A percentile compares a stretch with the other conserved stretches of the same genome.
phyloP scores from a whole-genome alignment of 2,888 invertebrate genomes.

The Apotomis capreana region DNA sequence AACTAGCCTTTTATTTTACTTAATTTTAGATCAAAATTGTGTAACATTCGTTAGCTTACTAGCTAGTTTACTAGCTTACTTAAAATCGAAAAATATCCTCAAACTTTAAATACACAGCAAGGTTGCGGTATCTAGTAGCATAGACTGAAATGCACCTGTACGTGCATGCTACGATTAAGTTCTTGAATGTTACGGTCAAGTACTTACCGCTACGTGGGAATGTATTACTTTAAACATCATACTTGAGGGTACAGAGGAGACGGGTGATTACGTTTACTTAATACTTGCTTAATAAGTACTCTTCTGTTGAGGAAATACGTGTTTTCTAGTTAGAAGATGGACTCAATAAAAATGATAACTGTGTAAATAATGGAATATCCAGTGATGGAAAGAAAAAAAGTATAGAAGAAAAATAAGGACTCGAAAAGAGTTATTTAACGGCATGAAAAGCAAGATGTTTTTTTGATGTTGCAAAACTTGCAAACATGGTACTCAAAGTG shows the following conservation, averaged over 20 bases:
- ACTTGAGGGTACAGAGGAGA: slow-evolving; percentile 29
- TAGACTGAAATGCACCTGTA: slow-evolving; percentile 51
- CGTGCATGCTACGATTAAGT: slow-evolving; percentile 57
- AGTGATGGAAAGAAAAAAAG: background rate
- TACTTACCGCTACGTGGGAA: slow-evolving; percentile 44
- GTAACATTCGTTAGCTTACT: too few species aligned
- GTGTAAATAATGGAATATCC: background rate
- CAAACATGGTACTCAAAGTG: too few species aligned
- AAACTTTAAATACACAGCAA: too few species aligned
- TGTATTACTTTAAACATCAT: slow-evolving; percentile 21
- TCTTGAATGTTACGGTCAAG: slow-evolving; percentile 69
- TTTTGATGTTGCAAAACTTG: too few species aligned
- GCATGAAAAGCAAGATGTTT: too few species aligned
- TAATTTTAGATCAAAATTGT: too few species aligned
- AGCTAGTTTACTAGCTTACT: too few species aligned
- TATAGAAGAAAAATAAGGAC: too few species aligned
- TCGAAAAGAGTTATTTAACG: too few species aligned
- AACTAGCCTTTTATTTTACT: too few species aligned
- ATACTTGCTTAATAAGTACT: slow-evolving; percentile 9
- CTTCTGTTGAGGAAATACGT: slow-evolving; percentile 10
- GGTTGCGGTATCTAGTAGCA: slow-evolving; percentile 34
- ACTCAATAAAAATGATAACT: background rate
- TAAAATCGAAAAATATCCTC: too few species aligned
- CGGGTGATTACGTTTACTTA: slow-evolving; percentile 26
- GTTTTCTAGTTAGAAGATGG: slow-evolving; percentile 6